Evolutionary conservation across 2,113 vertebrate species (phyloP).

Genomic region (Alethe castanea): DNA sequence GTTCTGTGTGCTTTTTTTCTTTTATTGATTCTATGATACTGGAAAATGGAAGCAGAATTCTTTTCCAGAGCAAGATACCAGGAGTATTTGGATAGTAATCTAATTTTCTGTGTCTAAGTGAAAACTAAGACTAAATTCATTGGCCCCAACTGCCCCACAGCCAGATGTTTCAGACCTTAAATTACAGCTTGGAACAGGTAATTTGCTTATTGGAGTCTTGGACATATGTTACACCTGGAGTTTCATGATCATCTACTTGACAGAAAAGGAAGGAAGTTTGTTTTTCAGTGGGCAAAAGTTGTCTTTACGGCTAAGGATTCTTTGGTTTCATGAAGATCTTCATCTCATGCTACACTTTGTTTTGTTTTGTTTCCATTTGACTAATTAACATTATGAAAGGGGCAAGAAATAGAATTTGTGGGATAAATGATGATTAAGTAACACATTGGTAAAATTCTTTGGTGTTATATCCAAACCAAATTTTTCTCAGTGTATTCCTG

Average conservation of each 20-base stretch:
- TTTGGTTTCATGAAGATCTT: not conserved
- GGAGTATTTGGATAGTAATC: not conserved
- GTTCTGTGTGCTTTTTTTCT: not conserved
- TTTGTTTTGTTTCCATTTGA: not conserved
- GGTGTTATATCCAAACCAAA: fast-evolving
- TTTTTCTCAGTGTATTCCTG: not conserved
- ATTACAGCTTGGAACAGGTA: not conserved
- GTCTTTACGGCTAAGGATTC: not conserved
- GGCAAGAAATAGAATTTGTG: not conserved
- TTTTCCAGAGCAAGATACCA: not conserved
- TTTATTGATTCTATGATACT: not conserved
- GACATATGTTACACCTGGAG: not conserved
- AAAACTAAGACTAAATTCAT: not conserved
- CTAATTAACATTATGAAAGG: not conserved
- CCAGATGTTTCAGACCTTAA: not conserved
- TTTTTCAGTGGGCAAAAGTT: not conserved
- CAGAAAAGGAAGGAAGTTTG: not conserved
- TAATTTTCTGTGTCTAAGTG: not conserved
- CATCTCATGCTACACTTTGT: not conserved
- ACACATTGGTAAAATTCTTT: not conserved
- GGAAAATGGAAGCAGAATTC: not conserved
- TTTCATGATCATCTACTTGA: not conserved
- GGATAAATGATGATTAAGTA: not conserved
- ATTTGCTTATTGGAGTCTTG: not conserved
- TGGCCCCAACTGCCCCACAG: not conserved